Base-by-base conservation (phyloP, 2,888 invertebrate genomes). In the Peribatodes rhomboidaria region DNA sequence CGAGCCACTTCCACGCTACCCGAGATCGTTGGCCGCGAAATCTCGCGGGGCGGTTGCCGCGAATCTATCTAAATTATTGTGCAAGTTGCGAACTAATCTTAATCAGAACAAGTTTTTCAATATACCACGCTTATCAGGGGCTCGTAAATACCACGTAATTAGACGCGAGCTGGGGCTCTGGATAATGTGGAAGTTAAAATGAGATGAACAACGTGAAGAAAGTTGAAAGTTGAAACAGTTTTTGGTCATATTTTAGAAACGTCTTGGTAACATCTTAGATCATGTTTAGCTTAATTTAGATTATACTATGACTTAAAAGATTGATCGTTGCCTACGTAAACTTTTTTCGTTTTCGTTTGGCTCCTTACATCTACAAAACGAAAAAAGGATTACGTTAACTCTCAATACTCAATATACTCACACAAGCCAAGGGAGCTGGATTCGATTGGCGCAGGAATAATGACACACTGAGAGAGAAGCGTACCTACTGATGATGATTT, bases 51-150 rank as follows among this genome's bases (percentile, higher is more conserved):
- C 71, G 69, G 73, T 75, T 71, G 68, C 68, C 62, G 70, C 75
- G 80, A 84, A 86, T 87, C 88, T 82, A 91, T 90, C 90, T 91
- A 86, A 91, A 89, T 91, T 89, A 91, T 87, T 89, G 85, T 86
- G 78, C 85, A 88, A 90, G 80, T 90, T 89, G 79, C 66, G 81
- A 89, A 87, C 87, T 90, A 88, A 91, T 84, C 89, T 87, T 85
- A 88, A 88, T 88, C 87, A 88, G 75, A 73, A 81, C 69, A 87
- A 91, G 82, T 91, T 91, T 90, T 90, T 90, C 90, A 90, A 90
- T 91, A 91, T 90, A 91, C 83, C 90, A 90, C 74, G 80, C 83
- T 88, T 88, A 90, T 90, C 90, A 81, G 72, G 69, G 66, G 61
- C 59, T 55, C 65, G 57, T 69, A 69, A 71, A 71, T 69, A 67